Percentiles rank a stretch among this genome's conserved stretches.
Conservation (phyloP, 2,113 vertebrate species). For the Centropristis striata region DNA sequence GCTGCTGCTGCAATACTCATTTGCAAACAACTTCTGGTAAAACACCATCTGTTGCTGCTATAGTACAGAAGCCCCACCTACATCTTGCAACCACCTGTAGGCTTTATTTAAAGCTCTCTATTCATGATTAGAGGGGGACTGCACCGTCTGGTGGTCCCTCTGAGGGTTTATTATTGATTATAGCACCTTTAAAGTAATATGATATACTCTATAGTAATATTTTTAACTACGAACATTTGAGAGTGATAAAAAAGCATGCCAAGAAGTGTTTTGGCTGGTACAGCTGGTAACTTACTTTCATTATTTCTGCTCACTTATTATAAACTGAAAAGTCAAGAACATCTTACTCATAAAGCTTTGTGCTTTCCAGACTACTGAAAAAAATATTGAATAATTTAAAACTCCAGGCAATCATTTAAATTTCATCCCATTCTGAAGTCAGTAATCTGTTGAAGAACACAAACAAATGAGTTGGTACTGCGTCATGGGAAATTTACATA, state of each 20-base stretch:
- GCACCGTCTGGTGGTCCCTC: neutral
- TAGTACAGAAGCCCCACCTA: neutral
- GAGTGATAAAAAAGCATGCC: neutral
- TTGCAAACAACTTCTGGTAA: neutral
- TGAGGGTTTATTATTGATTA: too few relatives aligned
- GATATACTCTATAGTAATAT: neutral
- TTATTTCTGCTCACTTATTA: neutral
- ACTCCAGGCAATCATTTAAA: neutral
- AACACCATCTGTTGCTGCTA: neutral
- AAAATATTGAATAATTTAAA: neutral
- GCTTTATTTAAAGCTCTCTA: too few relatives aligned
- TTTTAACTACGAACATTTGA: neutral
- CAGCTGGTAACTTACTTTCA: neutral
- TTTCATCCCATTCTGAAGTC: neutral
- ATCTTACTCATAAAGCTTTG: neutral
- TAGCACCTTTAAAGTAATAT: neutral
- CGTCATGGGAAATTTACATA: neutral
- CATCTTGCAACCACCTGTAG: neutral
- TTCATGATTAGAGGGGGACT: too few relatives aligned
- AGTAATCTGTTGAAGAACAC: neutral
- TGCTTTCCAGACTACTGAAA: neutral
- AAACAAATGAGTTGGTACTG: neutral
- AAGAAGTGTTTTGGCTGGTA: too few relatives aligned
- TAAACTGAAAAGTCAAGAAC: neutral
- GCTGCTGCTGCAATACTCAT: constrained; percentile 9